A percentile compares a stretch with the other conserved stretches of the same genome.
Evolutionary conservation across 2,113 vertebrate species (phyloP).

Genomic region (Jacana jacana): DNA sequence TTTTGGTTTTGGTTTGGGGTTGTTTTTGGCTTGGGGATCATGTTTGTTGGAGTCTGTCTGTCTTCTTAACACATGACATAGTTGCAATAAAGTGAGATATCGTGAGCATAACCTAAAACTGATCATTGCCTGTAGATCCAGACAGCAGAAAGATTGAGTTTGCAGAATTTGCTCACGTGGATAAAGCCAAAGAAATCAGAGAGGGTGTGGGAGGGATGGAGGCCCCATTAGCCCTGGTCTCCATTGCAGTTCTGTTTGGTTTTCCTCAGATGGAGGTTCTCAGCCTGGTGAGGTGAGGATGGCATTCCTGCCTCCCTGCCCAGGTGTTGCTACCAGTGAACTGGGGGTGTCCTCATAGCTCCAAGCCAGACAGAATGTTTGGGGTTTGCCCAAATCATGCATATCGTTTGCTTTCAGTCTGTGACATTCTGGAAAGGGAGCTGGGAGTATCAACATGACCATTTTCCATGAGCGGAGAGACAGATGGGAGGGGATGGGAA

Average conservation of each 20-base stretch:
- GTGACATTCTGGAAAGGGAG: not conserved
- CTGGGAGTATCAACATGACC: not conserved
- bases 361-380: not conserved
- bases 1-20: no score
- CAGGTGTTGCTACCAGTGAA: not conserved
- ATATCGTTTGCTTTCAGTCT: not conserved
- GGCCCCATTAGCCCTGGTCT: not conserved
- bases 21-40: not conserved
- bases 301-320: not conserved
- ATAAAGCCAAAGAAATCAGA: not conserved
- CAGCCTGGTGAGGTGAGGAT: not conserved
- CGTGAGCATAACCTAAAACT: not conserved
- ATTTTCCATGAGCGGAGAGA: not conserved
- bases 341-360: not conserved
- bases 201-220: not conserved
- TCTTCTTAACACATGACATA: not conserved
- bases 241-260: rapidly evolving
- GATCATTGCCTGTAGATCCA: not conserved
- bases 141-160: not conserved
- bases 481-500: not conserved
- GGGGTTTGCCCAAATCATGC: not conserved
- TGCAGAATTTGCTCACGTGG: not conserved
- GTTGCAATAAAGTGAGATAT: not conserved
- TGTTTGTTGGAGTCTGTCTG: not conserved
- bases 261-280: not conserved